Evolutionary conservation across 1,140 invertebrate species (phyloP), one percentile per base, ranked within the genome.

Genomic region (Polypedilum pembai): DNA sequence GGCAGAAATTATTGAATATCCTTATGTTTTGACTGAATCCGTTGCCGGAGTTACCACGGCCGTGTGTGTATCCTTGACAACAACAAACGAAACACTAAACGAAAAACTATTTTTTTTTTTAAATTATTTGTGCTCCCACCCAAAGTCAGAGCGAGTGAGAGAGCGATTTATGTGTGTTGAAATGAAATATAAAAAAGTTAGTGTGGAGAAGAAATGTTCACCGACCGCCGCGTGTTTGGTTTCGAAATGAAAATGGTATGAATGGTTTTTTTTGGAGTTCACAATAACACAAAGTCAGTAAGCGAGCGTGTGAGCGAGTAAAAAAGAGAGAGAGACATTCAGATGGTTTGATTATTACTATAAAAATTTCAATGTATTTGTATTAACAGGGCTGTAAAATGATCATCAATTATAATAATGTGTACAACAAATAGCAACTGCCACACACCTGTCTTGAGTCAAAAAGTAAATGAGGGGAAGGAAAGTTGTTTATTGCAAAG

Each of bases 1-100:
- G 65, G 63, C 18, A 20, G n/a, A 20, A 69, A 69, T 69, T 69
- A 69, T 69, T 69, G 65, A 69, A 69, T 69, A 69, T 69, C 65
- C 65, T 69, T 69, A 21, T 69, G 65, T 69, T 69, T 69, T 69
- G 65, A 69, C 17, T 69, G 65, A 69, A 69, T 21, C 20, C n/a
- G 65, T 69, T 69, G 8, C 65, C 20, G 65, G n/a, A 21, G 65
- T 8, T 18, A 69, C 65, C 65, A 10, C 3, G 24, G 24, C 24
- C 24, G 24, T 33, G 10, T 18, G 17, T 18, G 65, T 69, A 69
- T 69, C 65, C 65, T 69, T 69, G 65, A 21, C 65, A 69, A 69
- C 65, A 69, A 69, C 65, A 69, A 69, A 69, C 65, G 17, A 69
- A 69, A 69, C 17, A 69, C 65, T 69, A 56, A 56, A 56, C n/a